Evolutionary conservation across 2,113 vertebrate species (phyloP).

Genomic region (Pagrus major): DNA sequence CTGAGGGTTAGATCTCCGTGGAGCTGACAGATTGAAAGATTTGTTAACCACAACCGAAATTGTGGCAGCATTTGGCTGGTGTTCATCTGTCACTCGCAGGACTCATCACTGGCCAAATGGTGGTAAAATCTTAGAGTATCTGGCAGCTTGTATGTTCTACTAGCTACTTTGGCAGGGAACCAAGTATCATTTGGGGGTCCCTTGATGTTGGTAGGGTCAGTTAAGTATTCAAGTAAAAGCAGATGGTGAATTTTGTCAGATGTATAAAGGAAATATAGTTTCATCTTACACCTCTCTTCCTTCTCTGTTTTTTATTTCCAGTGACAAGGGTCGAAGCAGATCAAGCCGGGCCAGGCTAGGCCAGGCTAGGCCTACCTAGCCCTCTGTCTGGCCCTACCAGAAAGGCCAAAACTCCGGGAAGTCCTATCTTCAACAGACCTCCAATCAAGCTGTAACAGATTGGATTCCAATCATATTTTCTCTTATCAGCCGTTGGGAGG

Average conservation of each 20-base stretch:
- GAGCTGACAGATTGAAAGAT: constrained; percentile 16
- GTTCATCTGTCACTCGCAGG: constrained; percentile 18
- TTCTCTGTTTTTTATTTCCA: constrained; percentile 43
- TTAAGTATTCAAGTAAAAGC: constrained; percentile 2
- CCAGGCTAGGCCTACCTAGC: constrained; percentile 54
- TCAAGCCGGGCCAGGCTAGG: constrained; percentile 55
- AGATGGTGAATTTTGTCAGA: constrained; percentile 2
- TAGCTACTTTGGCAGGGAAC: neutral
- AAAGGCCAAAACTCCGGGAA: constrained; percentile 20
- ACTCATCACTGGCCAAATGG: constrained; percentile 13
- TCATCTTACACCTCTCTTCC: neutral
- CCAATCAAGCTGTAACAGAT: neutral
- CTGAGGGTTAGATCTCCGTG: neutral
- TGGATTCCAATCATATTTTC: constrained; percentile 36
- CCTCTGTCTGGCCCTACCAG: constrained; percentile 52
- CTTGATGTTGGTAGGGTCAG: neutral
- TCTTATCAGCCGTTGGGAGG: constrained; percentile 31
- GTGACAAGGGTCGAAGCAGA: constrained; percentile 47
- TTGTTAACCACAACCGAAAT: neutral
- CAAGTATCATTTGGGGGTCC: neutral
- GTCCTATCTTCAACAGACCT: constrained; percentile 2
- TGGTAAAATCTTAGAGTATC: neutral
- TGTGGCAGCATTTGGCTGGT: constrained; percentile 2
- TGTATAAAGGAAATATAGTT: neutral
- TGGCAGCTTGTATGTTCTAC: constrained; percentile 25